These are phyloP conservation scores for Drosophila ochracea DNA, from an alignment of 2,888 invertebrate genomes.

Conservation along the genomic window DNA sequence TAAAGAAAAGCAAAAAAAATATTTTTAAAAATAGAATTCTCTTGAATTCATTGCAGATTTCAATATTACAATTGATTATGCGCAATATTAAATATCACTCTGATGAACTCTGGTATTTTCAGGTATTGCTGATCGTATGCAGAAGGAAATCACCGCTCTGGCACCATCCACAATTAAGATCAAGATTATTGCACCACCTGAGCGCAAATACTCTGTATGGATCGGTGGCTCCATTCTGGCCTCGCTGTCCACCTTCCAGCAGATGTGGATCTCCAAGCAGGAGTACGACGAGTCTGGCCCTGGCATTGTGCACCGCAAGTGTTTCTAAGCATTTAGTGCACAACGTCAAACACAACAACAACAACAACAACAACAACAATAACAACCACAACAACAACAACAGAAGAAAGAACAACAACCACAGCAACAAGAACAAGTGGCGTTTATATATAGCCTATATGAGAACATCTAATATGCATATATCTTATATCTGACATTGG, in stretches of 20 bases:
- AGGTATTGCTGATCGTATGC: conserved; percentile 94
- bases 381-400: conserved; percentile 13
- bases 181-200: conserved; percentile 96
- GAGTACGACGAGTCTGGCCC: conserved; percentile 88
- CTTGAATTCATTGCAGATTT: not conserved
- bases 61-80: not conserved
- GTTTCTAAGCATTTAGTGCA: conserved; percentile 90
- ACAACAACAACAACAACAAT: conserved; percentile 22
- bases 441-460: conserved; percentile 66
- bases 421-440: conserved; percentile 50
- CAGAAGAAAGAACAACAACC: conserved; percentile 8
- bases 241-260: conserved; percentile 95
- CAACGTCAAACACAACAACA: conserved; percentile 19
- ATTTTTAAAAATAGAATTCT: not conserved
- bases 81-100: not conserved
- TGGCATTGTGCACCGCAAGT: conserved; percentile 97
- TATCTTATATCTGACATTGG: conserved; percentile 66
- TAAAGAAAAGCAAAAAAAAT: too few relatives aligned
- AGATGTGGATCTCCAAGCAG: conserved; percentile 97
- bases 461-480: conserved; percentile 49
- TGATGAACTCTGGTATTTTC: not conserved
- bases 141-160: conserved; percentile 95
- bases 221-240: conserved; percentile 94
- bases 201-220: conserved; percentile 96
- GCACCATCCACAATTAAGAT: conserved; percentile 97